Evolutionary conservation across 2,888 invertebrate genomes (phyloP).

Genomic region (Plebejus anna): DNA sequence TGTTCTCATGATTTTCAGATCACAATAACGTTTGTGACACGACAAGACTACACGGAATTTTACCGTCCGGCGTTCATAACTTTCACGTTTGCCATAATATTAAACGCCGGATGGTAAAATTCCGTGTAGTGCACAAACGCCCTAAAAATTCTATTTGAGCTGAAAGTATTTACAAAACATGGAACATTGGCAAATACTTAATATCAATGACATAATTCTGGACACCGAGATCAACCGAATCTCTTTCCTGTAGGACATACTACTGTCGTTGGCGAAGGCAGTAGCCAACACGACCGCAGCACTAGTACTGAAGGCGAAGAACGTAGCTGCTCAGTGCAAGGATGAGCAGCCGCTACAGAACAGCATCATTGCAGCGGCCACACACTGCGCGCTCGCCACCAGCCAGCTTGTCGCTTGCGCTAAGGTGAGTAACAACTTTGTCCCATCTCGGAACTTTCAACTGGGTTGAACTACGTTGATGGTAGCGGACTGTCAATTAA

Average conservation of each 20-base stretch:
- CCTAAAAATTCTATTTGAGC: too few species aligned
- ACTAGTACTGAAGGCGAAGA: constrained; percentile 96
- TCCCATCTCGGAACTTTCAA: neutral
- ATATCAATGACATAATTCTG: neutral
- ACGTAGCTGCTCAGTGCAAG: constrained; percentile 93
- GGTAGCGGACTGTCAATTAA: neutral
- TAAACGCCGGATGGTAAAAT: too few species aligned
- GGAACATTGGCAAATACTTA: neutral
- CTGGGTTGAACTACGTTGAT: neutral
- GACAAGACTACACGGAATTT: too few species aligned
- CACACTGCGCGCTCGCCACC: constrained; percentile 97
- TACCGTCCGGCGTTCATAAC: too few species aligned
- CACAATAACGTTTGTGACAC: neutral
- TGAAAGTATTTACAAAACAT: neutral
- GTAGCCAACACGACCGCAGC: constrained; percentile 99
- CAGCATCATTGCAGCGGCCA: constrained; percentile 96
- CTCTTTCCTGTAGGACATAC: constrained; percentile 83
- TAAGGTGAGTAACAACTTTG: constrained; percentile 78
- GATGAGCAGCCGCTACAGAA: constrained; percentile 91
- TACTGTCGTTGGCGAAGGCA: constrained; percentile 95
- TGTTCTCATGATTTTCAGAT: neutral
- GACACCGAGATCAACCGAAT: neutral
- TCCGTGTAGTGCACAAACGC: too few species aligned
- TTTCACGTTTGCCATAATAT: too few species aligned
- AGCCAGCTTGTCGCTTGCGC: constrained; percentile 98